Evolutionary conservation across 2,888 invertebrate species (phyloP).

Genomic region (Pelosia muscerda): DNA sequence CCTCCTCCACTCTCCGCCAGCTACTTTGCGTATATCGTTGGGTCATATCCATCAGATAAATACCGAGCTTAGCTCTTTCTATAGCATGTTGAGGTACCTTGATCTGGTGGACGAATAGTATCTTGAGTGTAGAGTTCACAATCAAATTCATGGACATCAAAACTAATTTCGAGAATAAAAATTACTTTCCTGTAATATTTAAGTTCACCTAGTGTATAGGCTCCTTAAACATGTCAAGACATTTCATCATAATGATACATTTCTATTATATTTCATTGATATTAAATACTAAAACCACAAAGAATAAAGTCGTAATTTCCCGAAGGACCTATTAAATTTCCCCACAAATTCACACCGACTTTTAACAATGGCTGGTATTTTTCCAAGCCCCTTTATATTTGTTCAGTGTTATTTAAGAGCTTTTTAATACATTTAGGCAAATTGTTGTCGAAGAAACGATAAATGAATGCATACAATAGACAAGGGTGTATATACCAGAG

Average conservation of each 20-base stretch:
- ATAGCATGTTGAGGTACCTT: too few species aligned
- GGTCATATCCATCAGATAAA: too few species aligned
- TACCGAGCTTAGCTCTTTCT: too few species aligned
- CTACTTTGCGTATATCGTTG: too few species aligned
- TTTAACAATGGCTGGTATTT: constrained; percentile 23
- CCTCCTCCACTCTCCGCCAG: too few species aligned
- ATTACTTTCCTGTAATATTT: background rate
- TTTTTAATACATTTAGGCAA: background rate
- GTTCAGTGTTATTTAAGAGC: background rate
- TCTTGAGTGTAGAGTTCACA: too few species aligned
- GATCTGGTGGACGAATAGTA: too few species aligned
- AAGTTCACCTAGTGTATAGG: background rate
- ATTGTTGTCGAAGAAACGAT: background rate
- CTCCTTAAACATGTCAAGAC: background rate
- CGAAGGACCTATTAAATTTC: constrained; percentile 22
- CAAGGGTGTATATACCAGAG: background rate
- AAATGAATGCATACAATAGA: constrained; percentile 6
- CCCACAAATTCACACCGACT: constrained; percentile 20
- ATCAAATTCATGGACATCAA: too few species aligned
- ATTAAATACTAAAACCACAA: constrained; percentile 14
- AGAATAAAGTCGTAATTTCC: constrained; percentile 36
- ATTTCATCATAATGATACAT: constrained; percentile 17
- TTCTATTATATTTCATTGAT: constrained; percentile 26
- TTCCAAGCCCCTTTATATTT: constrained; percentile 3
- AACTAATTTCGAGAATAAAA: background rate